Percentiles rank a stretch among this genome's conserved stretches.
Conservation (phyloP, 1,140 invertebrate genomes). For the Drosophila trapezifrons region DNA sequence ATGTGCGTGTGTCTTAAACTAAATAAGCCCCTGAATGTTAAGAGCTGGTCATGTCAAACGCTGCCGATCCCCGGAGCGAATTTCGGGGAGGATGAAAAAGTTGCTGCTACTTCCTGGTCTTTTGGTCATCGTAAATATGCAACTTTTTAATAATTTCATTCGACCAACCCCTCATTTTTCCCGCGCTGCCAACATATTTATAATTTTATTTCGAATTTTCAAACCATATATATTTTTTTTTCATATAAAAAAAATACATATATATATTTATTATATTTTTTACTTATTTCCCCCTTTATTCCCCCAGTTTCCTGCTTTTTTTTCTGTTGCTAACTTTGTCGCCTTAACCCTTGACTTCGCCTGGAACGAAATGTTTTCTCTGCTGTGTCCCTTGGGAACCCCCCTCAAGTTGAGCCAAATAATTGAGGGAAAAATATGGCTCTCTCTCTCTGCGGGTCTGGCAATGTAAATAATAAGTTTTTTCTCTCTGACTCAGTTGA, state of each 20-base stretch:
- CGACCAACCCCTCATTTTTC: background rate
- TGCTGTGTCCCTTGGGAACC: background rate
- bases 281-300: background rate
- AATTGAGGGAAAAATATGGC: constrained; percentile 27
- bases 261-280: background rate
- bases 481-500: background rate
- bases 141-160: constrained; percentile 48
- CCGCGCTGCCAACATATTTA: constrained; percentile 14
- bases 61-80: background rate
- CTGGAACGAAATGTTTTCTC: constrained; percentile 4
- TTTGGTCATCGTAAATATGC: constrained; percentile 39
- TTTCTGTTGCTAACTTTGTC: no score
- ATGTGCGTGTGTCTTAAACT: constrained; percentile 4
- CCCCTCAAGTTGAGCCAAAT: constrained; percentile 12
- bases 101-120: background rate
- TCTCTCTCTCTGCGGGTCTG: constrained; percentile 4
- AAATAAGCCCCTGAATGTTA: constrained; percentile 20
- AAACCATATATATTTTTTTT: constrained; percentile 1
- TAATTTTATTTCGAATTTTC: constrained; percentile 31
- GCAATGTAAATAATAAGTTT: constrained; percentile 18
- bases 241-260: no score
- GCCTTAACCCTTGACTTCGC: constrained; percentile 39
- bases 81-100: background rate
- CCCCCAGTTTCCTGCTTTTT: no score
- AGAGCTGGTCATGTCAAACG: constrained; percentile 19